These are phyloP conservation scores for Anaspis maculata DNA, from an alignment of 2,888 invertebrate genomes.

Conservation along the genomic window DNA sequence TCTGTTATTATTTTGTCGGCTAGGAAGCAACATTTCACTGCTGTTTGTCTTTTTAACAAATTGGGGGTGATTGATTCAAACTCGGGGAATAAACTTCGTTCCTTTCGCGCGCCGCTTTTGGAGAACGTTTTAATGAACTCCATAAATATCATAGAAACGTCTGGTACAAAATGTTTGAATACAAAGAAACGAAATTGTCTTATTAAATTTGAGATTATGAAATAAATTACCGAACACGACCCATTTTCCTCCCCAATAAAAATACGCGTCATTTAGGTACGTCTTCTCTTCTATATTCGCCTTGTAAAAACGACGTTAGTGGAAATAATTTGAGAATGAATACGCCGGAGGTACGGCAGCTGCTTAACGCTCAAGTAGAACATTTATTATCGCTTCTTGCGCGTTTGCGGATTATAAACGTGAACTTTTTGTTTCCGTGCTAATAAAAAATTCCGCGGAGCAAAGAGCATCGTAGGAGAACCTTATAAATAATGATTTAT, in stretches of 20 bases:
- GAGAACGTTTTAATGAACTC: slow-evolving; percentile 15
- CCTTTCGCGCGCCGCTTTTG: slow-evolving; percentile 6
- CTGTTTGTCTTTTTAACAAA: slow-evolving; percentile 1
- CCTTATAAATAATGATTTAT: too few species aligned
- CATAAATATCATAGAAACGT: slow-evolving; percentile 12
- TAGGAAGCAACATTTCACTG: not conserved
- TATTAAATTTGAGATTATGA: slow-evolving; percentile 21
- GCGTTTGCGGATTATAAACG: slow-evolving; percentile 8
- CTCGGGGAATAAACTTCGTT: slow-evolving; percentile 9
- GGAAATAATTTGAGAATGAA: slow-evolving; percentile 9
- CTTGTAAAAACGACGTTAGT: slow-evolving; percentile 4
- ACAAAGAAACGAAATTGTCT: slow-evolving; percentile 20
- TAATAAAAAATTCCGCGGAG: too few species aligned
- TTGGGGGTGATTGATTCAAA: slow-evolving; percentile 4
- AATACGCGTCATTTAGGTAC: slow-evolving; percentile 12
- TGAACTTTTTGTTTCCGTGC: too few species aligned
- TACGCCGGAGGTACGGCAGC: slow-evolving; percentile 9
- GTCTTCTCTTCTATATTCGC: slow-evolving; percentile 4
- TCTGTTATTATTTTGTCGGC: slow-evolving; percentile 1
- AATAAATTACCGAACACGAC: slow-evolving; percentile 17
- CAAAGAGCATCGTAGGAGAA: too few species aligned
- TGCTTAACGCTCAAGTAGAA: slow-evolving; percentile 10
- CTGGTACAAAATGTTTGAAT: slow-evolving; percentile 11
- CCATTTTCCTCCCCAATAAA: slow-evolving; percentile 13
- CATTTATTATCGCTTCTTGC: slow-evolving; percentile 9